phyloP scores from a whole-genome alignment of 2,888 invertebrate genomes.

The Choreutis nemorana region DNA sequence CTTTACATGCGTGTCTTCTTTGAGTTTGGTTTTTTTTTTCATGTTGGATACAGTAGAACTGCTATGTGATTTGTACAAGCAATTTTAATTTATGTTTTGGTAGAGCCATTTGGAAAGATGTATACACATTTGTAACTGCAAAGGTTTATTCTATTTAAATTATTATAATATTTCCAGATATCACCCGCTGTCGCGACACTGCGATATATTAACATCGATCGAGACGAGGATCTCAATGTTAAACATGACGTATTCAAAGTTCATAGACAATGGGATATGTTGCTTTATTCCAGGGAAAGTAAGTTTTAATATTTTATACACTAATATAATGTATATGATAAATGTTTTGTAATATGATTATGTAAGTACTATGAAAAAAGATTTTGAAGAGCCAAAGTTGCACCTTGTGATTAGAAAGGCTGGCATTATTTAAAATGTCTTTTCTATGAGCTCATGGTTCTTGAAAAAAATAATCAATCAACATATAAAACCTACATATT shows the following conservation, averaged over 20 bases:
- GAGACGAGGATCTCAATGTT: slow-evolving; percentile 92
- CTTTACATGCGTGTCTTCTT: neutral
- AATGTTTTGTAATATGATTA: no score
- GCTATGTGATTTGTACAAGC: no score
- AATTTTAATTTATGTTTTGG: no score
- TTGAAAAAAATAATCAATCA: no score
- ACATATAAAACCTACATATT: no score
- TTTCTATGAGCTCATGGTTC: no score
- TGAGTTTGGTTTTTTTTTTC: slow-evolving; percentile 3
- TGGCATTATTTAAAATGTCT: neutral
- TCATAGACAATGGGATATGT: slow-evolving; percentile 82
- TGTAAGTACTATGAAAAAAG: no score
- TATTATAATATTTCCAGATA: no score
- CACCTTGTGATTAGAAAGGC: neutral
- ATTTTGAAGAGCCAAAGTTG: no score
- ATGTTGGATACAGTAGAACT: slow-evolving; percentile 1
- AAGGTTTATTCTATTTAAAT: no score
- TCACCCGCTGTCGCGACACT: slow-evolving; percentile 87
- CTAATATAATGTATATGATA: slow-evolving; percentile 1
- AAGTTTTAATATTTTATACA: slow-evolving; percentile 13
- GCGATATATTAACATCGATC: slow-evolving; percentile 87
- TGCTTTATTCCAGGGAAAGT: slow-evolving; percentile 96
- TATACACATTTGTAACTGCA: no score
- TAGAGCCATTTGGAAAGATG: no score
- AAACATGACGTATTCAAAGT: slow-evolving; percentile 91